Percentiles rank a stretch among this genome's conserved stretches.
Conservation (phyloP, 2,888 invertebrate species). For the Patella depressa region DNA sequence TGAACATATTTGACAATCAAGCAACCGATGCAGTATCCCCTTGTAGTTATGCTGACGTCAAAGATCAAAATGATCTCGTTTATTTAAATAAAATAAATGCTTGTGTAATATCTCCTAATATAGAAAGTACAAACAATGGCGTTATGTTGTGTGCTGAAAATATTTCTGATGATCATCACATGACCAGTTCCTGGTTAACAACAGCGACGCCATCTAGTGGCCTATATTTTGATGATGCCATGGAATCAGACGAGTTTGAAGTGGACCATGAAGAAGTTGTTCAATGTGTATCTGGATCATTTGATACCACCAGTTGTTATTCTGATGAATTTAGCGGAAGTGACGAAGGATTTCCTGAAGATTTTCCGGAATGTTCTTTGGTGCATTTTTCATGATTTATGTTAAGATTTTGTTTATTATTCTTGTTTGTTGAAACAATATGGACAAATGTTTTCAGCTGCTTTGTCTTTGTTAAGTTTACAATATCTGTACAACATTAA, state of each 20-base stretch:
- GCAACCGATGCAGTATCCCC: not conserved
- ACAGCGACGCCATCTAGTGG: not conserved
- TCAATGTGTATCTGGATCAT: conserved; percentile 1
- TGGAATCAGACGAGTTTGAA: not conserved
- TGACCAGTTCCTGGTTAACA: not conserved
- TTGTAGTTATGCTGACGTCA: not conserved
- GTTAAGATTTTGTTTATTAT: too few species aligned
- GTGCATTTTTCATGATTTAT: too few species aligned
- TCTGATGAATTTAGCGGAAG: conserved; percentile 2
- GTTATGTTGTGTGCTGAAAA: not conserved
- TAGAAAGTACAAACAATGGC: not conserved
- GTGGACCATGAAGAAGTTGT: not conserved
- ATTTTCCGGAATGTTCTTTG: not conserved
- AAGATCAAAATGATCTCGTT: not conserved
- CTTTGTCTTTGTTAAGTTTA: too few species aligned
- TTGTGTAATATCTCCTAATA: too few species aligned
- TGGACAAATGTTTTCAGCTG: too few species aligned
- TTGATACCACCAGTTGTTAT: not conserved
- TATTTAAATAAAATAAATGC: too few species aligned
- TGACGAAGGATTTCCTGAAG: not conserved
- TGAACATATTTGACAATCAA: not conserved
- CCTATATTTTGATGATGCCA: not conserved
- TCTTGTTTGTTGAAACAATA: too few species aligned
- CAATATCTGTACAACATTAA: too few species aligned
- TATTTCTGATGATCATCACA: not conserved